A percentile compares a stretch with the other conserved stretches of the same genome.
Conservation (phyloP, 2,888 invertebrate species). For the Patella caerulea region DNA sequence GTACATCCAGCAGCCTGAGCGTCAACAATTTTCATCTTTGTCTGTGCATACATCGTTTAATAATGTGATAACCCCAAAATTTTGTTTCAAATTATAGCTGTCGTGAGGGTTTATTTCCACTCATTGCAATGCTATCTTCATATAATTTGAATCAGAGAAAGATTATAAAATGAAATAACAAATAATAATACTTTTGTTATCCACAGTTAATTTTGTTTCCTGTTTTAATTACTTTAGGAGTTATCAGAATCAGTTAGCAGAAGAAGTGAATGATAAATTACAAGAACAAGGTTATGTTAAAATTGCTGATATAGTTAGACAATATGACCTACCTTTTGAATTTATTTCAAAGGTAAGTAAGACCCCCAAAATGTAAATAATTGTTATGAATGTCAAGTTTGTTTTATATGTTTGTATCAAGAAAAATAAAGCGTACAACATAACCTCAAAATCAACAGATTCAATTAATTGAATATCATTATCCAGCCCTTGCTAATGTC, state of each 20-base stretch:
- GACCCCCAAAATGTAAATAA: background rate
- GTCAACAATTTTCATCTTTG: too few species aligned
- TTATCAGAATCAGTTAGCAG: constrained; percentile 86
- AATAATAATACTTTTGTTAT: background rate
- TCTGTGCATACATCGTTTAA: too few species aligned
- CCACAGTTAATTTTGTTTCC: too few species aligned
- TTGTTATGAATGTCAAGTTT: background rate
- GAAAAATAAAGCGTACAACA: background rate
- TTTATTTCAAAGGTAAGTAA: constrained; percentile 80
- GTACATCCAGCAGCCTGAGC: too few species aligned
- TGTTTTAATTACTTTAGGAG: constrained; percentile 70
- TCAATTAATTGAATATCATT: too few species aligned
- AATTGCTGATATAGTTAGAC: constrained; percentile 87
- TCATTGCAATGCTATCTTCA: too few species aligned
- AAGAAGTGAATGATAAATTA: constrained; percentile 92
- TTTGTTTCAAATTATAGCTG: too few species aligned
- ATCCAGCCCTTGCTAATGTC: too few species aligned
- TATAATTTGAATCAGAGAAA: too few species aligned
- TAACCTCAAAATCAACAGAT: background rate
- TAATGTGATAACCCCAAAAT: too few species aligned
- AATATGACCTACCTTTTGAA: constrained; percentile 92
- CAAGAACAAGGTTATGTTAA: constrained; percentile 84
- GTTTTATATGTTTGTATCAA: background rate
- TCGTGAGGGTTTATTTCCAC: too few species aligned
- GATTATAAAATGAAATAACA: too few species aligned